Percentiles rank a stretch among this genome's conserved stretches.
Evolutionary conservation across 2,797 vertebrate genomes (phyloP).

Genomic region (Rhyacichthys aspro): DNA sequence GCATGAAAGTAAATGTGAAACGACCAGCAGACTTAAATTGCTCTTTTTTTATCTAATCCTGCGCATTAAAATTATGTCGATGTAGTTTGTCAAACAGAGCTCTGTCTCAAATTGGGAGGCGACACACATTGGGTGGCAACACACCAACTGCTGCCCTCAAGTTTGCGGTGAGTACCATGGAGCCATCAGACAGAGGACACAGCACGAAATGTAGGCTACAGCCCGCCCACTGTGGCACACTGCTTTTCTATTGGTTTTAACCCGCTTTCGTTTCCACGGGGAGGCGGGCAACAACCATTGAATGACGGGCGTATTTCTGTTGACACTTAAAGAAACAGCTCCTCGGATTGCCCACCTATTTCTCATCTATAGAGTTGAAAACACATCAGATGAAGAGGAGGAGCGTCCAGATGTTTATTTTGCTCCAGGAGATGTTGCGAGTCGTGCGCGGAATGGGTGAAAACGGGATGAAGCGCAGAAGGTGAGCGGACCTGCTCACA

Average conservation of each 20-base stretch:
- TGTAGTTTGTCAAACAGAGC: too few relatives aligned
- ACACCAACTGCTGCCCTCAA: too few relatives aligned
- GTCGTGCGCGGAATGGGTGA: conserved; percentile 17
- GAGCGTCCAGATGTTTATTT: conserved; percentile 34
- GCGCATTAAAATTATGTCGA: too few relatives aligned
- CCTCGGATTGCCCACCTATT: conserved; percentile 38
- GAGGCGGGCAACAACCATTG: conserved; percentile 58
- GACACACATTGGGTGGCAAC: too few relatives aligned
- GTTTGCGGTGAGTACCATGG: too few relatives aligned
- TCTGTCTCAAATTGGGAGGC: too few relatives aligned
- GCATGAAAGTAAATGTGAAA: too few relatives aligned
- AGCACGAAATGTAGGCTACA: conserved; percentile 34
- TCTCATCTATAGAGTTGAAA: conserved; percentile 19
- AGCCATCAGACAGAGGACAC: too few relatives aligned
- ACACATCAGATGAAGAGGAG: conserved; percentile 42
- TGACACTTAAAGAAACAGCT: conserved; percentile 46
- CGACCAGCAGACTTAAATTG: too few relatives aligned
- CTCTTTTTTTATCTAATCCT: too few relatives aligned
- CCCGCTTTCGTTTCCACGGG: conserved; percentile 24
- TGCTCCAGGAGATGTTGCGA: conserved; percentile 47
- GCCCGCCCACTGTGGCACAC: conserved; percentile 18
- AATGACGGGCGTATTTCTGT: conserved; percentile 58
- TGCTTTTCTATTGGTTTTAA: conserved; percentile 53
- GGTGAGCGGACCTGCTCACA: conserved; percentile 40
- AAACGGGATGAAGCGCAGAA: conserved; percentile 26